These are phyloP conservation scores for roundworm (Caenorhabditis elegans) DNA, from an alignment of 1,140 invertebrate genomes.

Conservation along the genomic window WBcel235 BX284606.5:12768001-12768500, in stretches of 20 bases:
- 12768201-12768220: not conserved
- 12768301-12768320: too few relatives aligned
- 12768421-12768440: not conserved
- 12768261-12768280: too few relatives aligned
- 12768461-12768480: not conserved
- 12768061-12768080: not conserved
- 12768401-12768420: too few relatives aligned
- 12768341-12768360: too few relatives aligned
- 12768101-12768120: not conserved
- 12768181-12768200: not conserved
- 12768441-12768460: not conserved
- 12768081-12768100: not conserved
- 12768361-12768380: too few relatives aligned
- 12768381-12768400: too few relatives aligned
- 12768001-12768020: conserved; percentile 54
- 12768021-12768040: conserved; percentile 59
- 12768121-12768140: not conserved
- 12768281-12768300: too few relatives aligned
- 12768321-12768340: too few relatives aligned
- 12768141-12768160: conserved; percentile 29
- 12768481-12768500: not conserved
- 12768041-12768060: not conserved
- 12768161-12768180: not conserved
- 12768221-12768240: not conserved
- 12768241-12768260: too few relatives aligned